These are phyloP conservation scores for Hoplodrina blanda DNA, from an alignment of 2,888 invertebrate genomes.

Conservation along the genomic window DNA sequence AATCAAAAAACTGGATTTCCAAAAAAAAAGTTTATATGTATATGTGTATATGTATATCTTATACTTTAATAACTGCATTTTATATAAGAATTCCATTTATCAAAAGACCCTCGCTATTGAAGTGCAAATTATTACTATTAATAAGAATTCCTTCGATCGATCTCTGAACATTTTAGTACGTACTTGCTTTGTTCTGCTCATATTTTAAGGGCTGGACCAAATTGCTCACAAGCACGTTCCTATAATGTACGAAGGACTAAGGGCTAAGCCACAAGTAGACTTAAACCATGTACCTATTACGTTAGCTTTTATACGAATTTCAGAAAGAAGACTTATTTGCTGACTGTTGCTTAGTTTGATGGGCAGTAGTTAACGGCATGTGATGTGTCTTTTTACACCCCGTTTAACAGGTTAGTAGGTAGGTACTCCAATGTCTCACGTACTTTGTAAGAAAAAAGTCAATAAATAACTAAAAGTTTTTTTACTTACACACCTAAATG, in stretches of 20 bases:
- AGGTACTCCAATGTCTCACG: too few species aligned
- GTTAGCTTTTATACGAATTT: neutral
- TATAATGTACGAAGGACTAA: neutral
- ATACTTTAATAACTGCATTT: neutral
- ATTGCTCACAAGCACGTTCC: conserved; percentile 2
- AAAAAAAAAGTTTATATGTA: neutral
- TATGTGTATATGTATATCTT: neutral
- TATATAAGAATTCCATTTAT: conserved; percentile 17
- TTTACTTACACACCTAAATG: too few species aligned
- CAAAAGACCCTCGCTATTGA: conserved; percentile 16
- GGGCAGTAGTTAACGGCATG: too few species aligned
- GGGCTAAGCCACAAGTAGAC: too few species aligned
- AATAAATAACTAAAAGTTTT: too few species aligned
- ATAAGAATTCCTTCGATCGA: conserved; percentile 22
- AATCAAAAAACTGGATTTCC: neutral
- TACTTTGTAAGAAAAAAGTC: too few species aligned
- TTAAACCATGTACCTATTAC: too few species aligned
- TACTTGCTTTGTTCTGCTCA: conserved; percentile 17
- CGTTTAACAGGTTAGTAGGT: too few species aligned
- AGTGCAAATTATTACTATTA: conserved; percentile 36
- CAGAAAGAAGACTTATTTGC: too few species aligned
- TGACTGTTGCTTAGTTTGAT: too few species aligned
- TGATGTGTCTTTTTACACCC: too few species aligned
- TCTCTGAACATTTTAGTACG: neutral
- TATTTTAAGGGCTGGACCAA: conserved; percentile 19